Evolutionary conservation across 1,140 invertebrate genomes (phyloP).

Genomic region (Acromyrmex echinatior): DNA sequence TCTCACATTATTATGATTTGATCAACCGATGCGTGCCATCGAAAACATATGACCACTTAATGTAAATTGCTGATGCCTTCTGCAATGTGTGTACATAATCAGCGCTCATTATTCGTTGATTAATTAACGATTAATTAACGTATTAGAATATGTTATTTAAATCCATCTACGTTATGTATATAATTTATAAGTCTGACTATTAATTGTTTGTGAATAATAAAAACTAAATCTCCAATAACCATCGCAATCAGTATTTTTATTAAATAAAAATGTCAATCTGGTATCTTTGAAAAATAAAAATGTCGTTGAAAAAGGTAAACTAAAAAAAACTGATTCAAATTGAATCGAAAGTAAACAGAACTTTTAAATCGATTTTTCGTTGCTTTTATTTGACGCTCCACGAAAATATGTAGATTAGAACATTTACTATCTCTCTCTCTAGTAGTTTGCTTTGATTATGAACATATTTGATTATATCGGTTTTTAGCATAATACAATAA

Average conservation of each 20-base stretch:
- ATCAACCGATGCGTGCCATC: not conserved
- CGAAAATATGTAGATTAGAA: constrained; percentile 14
- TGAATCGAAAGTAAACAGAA: not conserved
- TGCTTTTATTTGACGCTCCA: not conserved
- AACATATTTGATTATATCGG: not conserved
- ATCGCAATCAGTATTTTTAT: not conserved
- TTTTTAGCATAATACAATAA: constrained; percentile 31
- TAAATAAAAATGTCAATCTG: not conserved
- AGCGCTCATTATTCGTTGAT: constrained; percentile 34
- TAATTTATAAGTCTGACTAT: constrained; percentile 3
- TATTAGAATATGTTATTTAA: constrained; percentile 7
- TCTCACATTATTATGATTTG: not conserved
- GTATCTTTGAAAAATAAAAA: too few relatives aligned
- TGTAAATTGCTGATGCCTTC: constrained; percentile 26
- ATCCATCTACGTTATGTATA: not conserved
- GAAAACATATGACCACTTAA: constrained; percentile 42
- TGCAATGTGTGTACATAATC: constrained; percentile 22
- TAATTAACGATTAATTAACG: constrained; percentile 41
- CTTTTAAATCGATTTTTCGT: not conserved
- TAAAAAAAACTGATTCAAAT: not conserved
- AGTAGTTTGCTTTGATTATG: constrained; percentile 6
- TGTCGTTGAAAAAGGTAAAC: not conserved
- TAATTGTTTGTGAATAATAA: not conserved
- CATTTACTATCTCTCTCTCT: not conserved
- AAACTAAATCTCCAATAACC: not conserved